These are phyloP conservation scores for Drosophila watanabei DNA, from an alignment of 1,140 invertebrate species.

Conservation along the genomic window DNA sequence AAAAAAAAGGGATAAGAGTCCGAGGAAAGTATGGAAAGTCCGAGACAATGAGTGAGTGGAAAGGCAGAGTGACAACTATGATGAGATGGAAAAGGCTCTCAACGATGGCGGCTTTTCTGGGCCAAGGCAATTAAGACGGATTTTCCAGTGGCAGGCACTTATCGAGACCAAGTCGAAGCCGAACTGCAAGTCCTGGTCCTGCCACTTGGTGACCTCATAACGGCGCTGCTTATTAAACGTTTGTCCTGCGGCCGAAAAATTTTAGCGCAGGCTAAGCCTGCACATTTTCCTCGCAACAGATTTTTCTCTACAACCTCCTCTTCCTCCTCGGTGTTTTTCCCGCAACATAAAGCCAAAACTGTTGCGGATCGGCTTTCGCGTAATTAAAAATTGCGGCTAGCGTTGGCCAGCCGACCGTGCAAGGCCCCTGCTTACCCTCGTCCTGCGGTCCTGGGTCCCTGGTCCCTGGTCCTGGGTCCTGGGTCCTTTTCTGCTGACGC, in stretches of 20 bases:
- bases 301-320: conserved; percentile 2
- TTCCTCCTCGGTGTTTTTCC: conserved; percentile 14
- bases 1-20: neutral
- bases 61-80: conserved; percentile 34
- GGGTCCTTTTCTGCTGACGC: conserved; percentile 72
- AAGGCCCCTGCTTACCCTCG: neutral
- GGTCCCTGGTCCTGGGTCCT: conserved; percentile 8
- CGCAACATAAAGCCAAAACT: conserved; percentile 76
- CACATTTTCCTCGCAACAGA: conserved; percentile 30
- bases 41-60: conserved; percentile 11
- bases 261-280: conserved; percentile 56
- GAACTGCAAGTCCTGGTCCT: conserved; percentile 20
- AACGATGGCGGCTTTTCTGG: conserved; percentile 19
- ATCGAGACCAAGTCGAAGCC: conserved; percentile 21
- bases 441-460: conserved; percentile 22
- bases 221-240: conserved; percentile 67
- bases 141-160: conserved; percentile 9
- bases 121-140: conserved; percentile 24
- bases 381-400: conserved; percentile 80
- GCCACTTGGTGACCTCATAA: conserved; percentile 33
- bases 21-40: neutral
- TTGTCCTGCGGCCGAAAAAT: conserved; percentile 69
- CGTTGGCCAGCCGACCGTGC: conserved; percentile 41
- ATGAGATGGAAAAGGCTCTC: conserved; percentile 14
- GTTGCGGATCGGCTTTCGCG: conserved; percentile 81